Percentiles rank a stretch among this genome's conserved stretches.
Conservation (phyloP, 2,888 invertebrate species). For the Dexiosoma caninum region DNA sequence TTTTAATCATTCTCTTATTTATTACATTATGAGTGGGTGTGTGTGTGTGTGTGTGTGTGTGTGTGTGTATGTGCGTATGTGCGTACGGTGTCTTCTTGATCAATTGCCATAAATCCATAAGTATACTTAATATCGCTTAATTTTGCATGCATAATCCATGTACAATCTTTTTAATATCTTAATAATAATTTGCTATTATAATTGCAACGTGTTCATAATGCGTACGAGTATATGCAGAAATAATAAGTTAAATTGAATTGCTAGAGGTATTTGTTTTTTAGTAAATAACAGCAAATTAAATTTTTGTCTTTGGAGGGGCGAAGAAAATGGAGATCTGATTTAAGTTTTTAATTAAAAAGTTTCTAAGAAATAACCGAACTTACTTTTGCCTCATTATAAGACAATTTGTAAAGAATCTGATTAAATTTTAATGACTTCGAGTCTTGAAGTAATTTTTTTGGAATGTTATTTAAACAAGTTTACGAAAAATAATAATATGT, state of each 20-base stretch:
- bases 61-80: background rate
- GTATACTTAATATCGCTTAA: slow-evolving; percentile 42
- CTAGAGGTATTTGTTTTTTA: slow-evolving; percentile 19
- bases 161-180: background rate
- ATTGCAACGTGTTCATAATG: slow-evolving; percentile 50
- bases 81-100: too few species aligned
- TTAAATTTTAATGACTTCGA: too few species aligned
- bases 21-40: background rate
- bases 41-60: background rate
- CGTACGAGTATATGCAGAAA: slow-evolving; percentile 32
- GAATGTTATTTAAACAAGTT: too few species aligned
- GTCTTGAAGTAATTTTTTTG: too few species aligned
- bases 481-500: too few species aligned
- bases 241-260: slow-evolving; percentile 5
- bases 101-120: slow-evolving; percentile 28
- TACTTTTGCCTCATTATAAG: too few species aligned
- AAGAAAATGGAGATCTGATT: background rate
- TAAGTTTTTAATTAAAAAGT: background rate
- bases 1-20: background rate
- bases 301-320: background rate
- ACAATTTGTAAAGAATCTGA: too few species aligned
- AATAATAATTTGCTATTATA: slow-evolving; percentile 31
- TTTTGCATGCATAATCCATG: slow-evolving; percentile 42
- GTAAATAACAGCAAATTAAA: slow-evolving; percentile 15
- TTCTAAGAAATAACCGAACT: background rate